A percentile compares a stretch with the other conserved stretches of the same genome.
phyloP scores from a whole-genome alignment of 2,113 vertebrate species.

The Ceyx margarethae region DNA sequence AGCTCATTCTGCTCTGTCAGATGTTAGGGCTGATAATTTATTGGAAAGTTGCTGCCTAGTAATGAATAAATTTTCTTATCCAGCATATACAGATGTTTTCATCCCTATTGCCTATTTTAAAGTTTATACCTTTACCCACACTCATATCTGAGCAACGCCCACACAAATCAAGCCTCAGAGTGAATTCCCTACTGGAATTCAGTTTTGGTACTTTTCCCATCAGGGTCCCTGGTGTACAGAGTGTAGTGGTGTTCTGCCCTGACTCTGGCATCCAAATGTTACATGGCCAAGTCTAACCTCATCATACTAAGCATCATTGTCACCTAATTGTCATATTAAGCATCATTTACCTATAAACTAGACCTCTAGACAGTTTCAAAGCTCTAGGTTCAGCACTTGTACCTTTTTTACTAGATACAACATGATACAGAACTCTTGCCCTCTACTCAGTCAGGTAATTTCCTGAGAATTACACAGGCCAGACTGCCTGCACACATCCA shows the following conservation, averaged over 20 bases:
- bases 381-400: not conserved
- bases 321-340: not conserved
- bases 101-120: not conserved
- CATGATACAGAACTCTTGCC: not conserved
- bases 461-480: not conserved
- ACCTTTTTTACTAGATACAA: not conserved
- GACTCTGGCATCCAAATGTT: not conserved
- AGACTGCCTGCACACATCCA: not conserved
- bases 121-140: not conserved
- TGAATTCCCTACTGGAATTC: not conserved
- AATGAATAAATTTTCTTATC: constrained; percentile 30
- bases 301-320: not conserved
- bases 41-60: not conserved
- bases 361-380: not conserved
- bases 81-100: not conserved
- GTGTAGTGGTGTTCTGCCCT: not conserved
- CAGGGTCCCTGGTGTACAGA: not conserved
- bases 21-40: not conserved
- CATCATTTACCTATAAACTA: not conserved
- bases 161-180: not conserved
- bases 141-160: not conserved
- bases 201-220: not conserved
- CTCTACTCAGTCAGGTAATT: not conserved
- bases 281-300: accelerated
- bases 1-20: not conserved